A percentile compares a stretch with the other conserved stretches of the same genome.
Conservation (phyloP, 2,888 invertebrate genomes). For the Ethmia dodecea region DNA sequence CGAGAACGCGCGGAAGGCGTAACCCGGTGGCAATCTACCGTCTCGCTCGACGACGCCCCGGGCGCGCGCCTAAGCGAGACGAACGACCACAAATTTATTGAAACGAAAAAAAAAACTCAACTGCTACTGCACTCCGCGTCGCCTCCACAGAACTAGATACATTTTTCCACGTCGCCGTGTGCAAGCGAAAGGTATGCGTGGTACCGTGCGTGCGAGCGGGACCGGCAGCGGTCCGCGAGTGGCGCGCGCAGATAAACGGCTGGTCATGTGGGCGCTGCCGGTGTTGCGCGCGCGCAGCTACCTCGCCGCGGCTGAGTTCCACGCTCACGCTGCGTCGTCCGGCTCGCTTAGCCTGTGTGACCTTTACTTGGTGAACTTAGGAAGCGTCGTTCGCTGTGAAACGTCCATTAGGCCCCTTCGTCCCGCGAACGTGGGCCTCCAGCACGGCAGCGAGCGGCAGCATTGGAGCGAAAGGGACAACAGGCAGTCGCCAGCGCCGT, state of each 20-base stretch:
- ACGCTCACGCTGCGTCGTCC: constrained; percentile 69
- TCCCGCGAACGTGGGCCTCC: constrained; percentile 56
- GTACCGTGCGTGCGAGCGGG: constrained; percentile 38
- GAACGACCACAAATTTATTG: constrained; percentile 76
- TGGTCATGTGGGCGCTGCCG: constrained; percentile 75
- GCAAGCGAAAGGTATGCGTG: constrained; percentile 35
- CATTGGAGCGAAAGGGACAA: constrained; percentile 67
- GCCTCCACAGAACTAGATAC: constrained; percentile 76
- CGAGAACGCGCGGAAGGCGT: constrained; percentile 75
- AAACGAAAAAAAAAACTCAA: constrained; percentile 68
- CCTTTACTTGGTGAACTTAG: constrained; percentile 76
- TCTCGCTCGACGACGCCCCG: constrained; percentile 64
- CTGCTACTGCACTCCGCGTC: constrained; percentile 75
- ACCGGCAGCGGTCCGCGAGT: constrained; percentile 37
- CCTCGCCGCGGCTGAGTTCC: constrained; percentile 66
- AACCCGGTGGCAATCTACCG: constrained; percentile 70
- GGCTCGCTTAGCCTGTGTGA: constrained; percentile 71
- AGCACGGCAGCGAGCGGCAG: constrained; percentile 47
- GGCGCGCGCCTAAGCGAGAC: constrained; percentile 72
- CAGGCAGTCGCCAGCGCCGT: constrained; percentile 60
- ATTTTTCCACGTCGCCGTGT: constrained; percentile 69
- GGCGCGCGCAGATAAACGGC: constrained; percentile 59
- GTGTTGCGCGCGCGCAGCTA: constrained; percentile 75
- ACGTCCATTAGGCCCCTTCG: constrained; percentile 69
- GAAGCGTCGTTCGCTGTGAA: constrained; percentile 73